Conservation (phyloP, 1,140 invertebrate genomes). For the Holotrichia oblita region DNA sequence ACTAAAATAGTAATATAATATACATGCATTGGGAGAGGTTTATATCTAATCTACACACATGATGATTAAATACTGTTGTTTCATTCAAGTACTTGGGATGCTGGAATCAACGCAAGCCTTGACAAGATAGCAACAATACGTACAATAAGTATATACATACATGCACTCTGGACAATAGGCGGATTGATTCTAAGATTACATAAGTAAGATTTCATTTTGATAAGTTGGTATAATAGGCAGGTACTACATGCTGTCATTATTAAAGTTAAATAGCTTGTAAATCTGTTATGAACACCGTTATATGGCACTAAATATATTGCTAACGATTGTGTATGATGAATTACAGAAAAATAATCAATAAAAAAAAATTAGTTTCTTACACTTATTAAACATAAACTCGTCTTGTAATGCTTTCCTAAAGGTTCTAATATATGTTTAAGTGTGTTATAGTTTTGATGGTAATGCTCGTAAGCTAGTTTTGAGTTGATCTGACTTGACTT, state of each 20-base stretch:
- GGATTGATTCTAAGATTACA: neutral
- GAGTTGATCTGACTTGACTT: too few species aligned
- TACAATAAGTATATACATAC: too few species aligned
- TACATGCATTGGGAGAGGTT: neutral
- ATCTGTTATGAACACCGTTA: neutral
- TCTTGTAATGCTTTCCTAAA: too few species aligned
- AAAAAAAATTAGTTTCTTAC: too few species aligned
- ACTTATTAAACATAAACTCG: too few species aligned
- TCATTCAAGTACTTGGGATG: neutral
- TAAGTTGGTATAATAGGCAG: neutral
- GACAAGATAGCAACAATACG: neutral
- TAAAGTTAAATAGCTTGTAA: neutral
- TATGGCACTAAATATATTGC: too few species aligned
- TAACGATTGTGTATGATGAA: too few species aligned
- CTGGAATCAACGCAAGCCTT: neutral
- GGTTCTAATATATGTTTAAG: too few species aligned
- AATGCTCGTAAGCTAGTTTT: too few species aligned
- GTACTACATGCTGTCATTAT: neutral
- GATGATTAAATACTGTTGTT: neutral
- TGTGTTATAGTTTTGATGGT: too few species aligned
- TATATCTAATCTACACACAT: neutral
- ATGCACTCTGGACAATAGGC: neutral
- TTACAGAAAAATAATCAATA: too few species aligned
- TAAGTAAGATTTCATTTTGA: slow-evolving; percentile 8
- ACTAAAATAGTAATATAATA: neutral